Percentiles rank a stretch among this genome's conserved stretches.
These are phyloP conservation scores for Campylomormyrus numenius DNA, from an alignment of 2,113 vertebrate species.

Conservation along the genomic window DNA sequence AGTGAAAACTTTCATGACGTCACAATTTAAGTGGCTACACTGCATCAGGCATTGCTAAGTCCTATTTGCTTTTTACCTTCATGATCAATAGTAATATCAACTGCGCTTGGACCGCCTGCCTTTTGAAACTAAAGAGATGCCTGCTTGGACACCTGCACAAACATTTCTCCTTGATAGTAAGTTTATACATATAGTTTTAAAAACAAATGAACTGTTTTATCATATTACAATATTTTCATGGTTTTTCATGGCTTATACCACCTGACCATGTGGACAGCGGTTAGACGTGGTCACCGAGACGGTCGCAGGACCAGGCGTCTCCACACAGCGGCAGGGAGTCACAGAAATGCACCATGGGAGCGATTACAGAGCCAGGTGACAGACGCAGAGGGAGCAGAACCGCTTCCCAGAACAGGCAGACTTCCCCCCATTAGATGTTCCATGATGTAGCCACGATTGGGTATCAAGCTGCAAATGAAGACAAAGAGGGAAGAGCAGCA, in stretches of 20 bases:
- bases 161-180: background rate
- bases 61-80: background rate
- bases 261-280: background rate
- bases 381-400: background rate
- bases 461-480: background rate
- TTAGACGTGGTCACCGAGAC: background rate
- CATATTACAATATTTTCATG: background rate
- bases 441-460: background rate
- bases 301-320: background rate
- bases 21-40: background rate
- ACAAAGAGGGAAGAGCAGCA: background rate
- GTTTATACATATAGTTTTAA: background rate
- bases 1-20: background rate
- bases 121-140: background rate
- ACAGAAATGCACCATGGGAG: background rate
- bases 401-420: background rate
- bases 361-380: background rate
- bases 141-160: background rate
- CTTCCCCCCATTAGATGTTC: background rate
- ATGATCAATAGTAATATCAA: background rate
- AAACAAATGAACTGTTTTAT: background rate
- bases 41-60: background rate
- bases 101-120: background rate
- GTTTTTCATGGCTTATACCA: background rate
- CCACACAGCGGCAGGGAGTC: background rate